Percentiles rank a stretch among this genome's conserved stretches.
Evolutionary conservation across 2,888 invertebrate species (phyloP).

Genomic region (Clitarchus hookeri): DNA sequence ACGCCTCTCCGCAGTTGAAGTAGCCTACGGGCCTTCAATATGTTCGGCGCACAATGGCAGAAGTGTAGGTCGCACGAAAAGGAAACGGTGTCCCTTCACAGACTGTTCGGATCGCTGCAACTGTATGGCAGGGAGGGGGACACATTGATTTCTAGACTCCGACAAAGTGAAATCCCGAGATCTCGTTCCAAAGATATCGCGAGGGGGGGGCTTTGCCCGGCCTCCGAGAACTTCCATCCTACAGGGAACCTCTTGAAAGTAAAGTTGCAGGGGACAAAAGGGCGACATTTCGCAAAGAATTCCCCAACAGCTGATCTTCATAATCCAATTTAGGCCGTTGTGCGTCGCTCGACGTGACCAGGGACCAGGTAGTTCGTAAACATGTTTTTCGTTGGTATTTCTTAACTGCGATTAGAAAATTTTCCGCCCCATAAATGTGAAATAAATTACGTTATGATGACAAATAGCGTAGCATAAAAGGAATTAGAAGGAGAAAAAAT

Average conservation of each 20-base stretch:
- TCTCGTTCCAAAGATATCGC: not conserved
- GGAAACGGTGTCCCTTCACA: not conserved
- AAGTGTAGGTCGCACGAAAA: not conserved
- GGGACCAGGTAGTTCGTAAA: not conserved
- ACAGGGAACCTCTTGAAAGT: slow-evolving; percentile 17
- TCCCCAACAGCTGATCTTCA: not conserved
- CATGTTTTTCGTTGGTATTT: not conserved
- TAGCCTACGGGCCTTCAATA: no score
- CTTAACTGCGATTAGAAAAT: no score
- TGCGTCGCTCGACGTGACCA: not conserved
- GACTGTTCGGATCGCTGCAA: not conserved
- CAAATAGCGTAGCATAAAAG: no score
- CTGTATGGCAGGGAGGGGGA: not conserved
- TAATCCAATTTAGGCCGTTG: slow-evolving; percentile 5
- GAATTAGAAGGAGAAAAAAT: no score
- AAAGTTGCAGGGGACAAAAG: slow-evolving; percentile 18
- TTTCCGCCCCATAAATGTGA: no score
- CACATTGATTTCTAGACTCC: slow-evolving; percentile 14
- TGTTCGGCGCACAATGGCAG: no score
- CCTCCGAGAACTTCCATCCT: not conserved
- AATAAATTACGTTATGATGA: no score
- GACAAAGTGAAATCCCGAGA: not conserved
- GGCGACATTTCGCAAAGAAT: slow-evolving; percentile 3
- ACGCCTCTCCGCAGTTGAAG: no score
- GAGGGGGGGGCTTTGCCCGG: not conserved